Conservation (phyloP, 2,797 vertebrate genomes). For the Oryzias dopingdopingensis region DNA sequence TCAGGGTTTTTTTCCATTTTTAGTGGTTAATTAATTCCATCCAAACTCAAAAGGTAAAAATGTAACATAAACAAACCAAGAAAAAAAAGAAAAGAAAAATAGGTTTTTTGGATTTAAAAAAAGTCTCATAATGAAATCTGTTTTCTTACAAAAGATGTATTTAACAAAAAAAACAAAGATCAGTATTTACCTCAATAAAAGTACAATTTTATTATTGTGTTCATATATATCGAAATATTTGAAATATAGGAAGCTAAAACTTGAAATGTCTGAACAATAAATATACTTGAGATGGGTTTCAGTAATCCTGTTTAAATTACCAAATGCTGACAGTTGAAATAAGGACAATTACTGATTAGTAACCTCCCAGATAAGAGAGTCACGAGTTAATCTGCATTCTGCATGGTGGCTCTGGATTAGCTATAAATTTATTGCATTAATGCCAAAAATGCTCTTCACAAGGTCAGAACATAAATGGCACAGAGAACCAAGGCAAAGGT, state of each 20-base stretch:
- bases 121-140: too few relatives aligned
- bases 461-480: conserved; percentile 1
- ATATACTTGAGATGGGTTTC: not conserved
- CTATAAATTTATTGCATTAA: not conserved
- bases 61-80: too few relatives aligned
- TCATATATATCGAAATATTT: not conserved
- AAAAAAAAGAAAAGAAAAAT: too few relatives aligned
- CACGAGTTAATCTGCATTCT: not conserved
- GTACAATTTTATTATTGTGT: not conserved
- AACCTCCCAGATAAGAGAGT: not conserved
- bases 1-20: too few relatives aligned
- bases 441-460: conserved; percentile 1
- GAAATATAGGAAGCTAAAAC: not conserved
- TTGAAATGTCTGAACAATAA: too few relatives aligned
- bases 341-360: conserved; percentile 9
- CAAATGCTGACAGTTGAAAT: not conserved
- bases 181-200: not conserved
- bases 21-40: too few relatives aligned
- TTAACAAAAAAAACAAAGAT: too few relatives aligned
- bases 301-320: conserved; percentile 2
- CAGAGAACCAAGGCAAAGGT: not conserved
- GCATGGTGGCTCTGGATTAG: not conserved
- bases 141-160: too few relatives aligned
- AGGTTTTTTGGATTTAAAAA: too few relatives aligned
- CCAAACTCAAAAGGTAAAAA: too few relatives aligned